Evolutionary conservation across 2,113 vertebrate genomes (phyloP).

Genomic region (Caranx ignobilis): DNA sequence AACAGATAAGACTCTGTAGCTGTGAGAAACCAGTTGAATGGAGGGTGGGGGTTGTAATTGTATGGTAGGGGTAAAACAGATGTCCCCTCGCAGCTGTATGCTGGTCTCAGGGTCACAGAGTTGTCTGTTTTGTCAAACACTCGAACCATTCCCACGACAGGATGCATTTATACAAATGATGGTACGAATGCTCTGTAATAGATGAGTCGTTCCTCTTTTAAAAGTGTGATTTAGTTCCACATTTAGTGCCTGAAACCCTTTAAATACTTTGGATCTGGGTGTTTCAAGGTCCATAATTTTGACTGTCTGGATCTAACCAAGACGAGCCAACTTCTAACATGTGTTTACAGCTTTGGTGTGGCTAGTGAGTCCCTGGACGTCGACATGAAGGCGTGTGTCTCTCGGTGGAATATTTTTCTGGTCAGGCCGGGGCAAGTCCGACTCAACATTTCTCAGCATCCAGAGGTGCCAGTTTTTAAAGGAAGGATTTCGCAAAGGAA

Average conservation of each 20-base stretch:
- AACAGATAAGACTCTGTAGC: neutral
- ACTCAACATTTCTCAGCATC: neutral
- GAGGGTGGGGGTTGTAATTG: slow-evolving; percentile 40
- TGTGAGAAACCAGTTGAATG: neutral
- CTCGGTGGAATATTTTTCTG: neutral
- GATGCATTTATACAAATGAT: neutral
- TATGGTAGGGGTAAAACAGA: slow-evolving; percentile 37
- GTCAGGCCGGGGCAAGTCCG: slow-evolving; percentile 36
- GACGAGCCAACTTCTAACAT: neutral
- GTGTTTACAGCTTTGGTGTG: slow-evolving; percentile 31
- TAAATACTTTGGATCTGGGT: slow-evolving; percentile 5
- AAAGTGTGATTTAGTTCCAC: neutral
- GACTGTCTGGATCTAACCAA: neutral
- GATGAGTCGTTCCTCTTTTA: neutral
- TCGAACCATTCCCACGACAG: neutral
- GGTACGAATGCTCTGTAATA: neutral
- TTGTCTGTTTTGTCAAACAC: slow-evolving; percentile 20
- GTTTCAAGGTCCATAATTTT: slow-evolving; percentile 39
- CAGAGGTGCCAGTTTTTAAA: neutral
- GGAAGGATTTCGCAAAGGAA: slow-evolving; percentile 17
- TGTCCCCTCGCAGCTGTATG: slow-evolving; percentile 40
- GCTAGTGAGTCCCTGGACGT: neutral
- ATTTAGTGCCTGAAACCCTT: neutral
- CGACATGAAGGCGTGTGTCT: neutral
- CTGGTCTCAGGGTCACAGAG: slow-evolving; percentile 15